Evolutionary conservation across 2,113 vertebrate species (phyloP), one percentile per base, ranked within the genome.

Genomic region (Promerops cafer): DNA sequence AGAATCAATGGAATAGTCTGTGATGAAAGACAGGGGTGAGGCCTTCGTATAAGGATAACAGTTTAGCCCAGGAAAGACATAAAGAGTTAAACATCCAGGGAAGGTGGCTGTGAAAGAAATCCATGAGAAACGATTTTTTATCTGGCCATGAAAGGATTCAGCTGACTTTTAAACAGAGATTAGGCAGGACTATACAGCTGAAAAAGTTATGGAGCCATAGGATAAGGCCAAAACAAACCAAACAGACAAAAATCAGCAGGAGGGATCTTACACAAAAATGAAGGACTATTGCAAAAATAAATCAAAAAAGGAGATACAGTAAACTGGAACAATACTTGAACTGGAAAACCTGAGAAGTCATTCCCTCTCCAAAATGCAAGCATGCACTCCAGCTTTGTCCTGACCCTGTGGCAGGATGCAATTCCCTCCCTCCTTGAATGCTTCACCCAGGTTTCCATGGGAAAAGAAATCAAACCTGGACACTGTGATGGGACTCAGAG

Each of bases 201-300:
- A 87, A 89, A 87, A 80, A 17, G 44, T 88, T 72, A 60, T 42
- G 19, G 45, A 89, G 63, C 37, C 40, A 35, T 24, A 40, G 28
- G 8, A 39, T 35, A 90, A 82, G 20, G 45, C 54, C 57, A 86
- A 90, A 75, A 13, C 39, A 92, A 94, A 76, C 31, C 83, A 87
- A 84, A 52, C 21, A 64, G 35, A 45, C 72, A 77, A 81, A 91
- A 64, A 64, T 27, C 70, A 87, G 78, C 47, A 88, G 82, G 40
- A 87, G 18, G 54, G 17, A 39, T 59, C 69, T 82, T 50, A 61
- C 1, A 81, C 14, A 78, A 83, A 70, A 91, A 57, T 57, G 7
- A 86, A 79, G 20, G 14, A 66, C 54, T 57, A 31, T 33, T 81
- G 47, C n/a, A 93, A 89, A 93, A 94, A 87, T 17, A 74, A 87